A percentile compares a stretch with the other conserved stretches of the same genome.
Conservation (phyloP, 2,113 vertebrate species). For the Brachionichthys hirsutus region DNA sequence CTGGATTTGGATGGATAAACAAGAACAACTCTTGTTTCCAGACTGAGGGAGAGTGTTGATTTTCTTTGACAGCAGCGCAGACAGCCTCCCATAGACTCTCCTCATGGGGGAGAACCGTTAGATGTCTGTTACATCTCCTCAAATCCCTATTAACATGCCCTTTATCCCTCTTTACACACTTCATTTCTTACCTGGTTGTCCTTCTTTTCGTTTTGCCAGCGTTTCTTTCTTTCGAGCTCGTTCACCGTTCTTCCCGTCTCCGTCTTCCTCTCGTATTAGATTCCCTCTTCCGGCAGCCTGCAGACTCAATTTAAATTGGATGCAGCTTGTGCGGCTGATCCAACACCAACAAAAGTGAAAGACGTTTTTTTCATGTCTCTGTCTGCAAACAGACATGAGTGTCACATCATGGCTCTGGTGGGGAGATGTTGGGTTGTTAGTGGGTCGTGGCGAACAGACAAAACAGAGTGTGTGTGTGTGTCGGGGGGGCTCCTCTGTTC, state of each 20-base stretch:
- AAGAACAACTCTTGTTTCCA: conserved; percentile 27
- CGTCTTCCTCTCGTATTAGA: conserved; percentile 3
- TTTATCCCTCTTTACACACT: conserved; percentile 13
- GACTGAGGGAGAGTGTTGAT: conserved; percentile 23
- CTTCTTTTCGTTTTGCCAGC: background rate
- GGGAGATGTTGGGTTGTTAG: conserved; percentile 9
- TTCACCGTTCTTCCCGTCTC: background rate
- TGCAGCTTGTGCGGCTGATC: conserved; percentile 20
- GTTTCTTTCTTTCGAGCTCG: background rate
- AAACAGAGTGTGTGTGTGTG: background rate
- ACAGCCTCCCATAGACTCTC: conserved; percentile 23
- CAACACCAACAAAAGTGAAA: conserved; percentile 20
- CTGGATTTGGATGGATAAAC: conserved; percentile 36
- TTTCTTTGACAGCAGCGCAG: conserved; percentile 49
- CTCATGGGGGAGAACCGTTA: conserved; percentile 15
- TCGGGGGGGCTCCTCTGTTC: background rate
- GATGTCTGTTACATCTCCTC: conserved; percentile 29
- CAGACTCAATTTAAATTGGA: conserved; percentile 38
- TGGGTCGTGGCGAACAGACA: background rate
- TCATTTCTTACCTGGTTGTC: conserved; percentile 5
- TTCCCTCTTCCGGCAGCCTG: conserved; percentile 7
- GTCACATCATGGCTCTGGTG: conserved; percentile 12
- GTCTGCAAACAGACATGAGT: conserved; percentile 24
- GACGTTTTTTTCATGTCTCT: conserved; percentile 22
- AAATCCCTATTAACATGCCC: conserved; percentile 18